These are phyloP conservation scores for Holothuria scabra DNA, from an alignment of 53 echinoderm and acorn worm genomes.

Conservation along the genomic window DNA sequence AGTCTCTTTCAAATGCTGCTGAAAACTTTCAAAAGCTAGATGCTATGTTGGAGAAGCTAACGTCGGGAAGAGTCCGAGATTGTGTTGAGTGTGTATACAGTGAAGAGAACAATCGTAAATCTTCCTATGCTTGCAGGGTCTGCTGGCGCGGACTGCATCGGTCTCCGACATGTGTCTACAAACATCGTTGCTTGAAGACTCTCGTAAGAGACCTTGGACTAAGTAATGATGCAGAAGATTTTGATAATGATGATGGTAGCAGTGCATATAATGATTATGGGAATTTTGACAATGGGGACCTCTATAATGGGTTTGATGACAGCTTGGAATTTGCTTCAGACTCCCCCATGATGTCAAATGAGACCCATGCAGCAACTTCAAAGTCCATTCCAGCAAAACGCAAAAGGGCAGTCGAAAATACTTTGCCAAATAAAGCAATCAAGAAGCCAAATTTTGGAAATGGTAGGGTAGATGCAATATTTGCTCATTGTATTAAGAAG, in stretches of 20 bases:
- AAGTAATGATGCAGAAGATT: slow-evolving; percentile 31
- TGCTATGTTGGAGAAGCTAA: slow-evolving; percentile 47
- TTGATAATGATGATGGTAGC: slow-evolving; percentile 30
- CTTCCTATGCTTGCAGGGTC: slow-evolving; percentile 29
- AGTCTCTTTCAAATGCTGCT: slow-evolving; percentile 28
- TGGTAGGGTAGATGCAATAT: slow-evolving; percentile 46
- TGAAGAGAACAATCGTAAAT: slow-evolving; percentile 15
- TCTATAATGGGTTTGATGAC: slow-evolving; percentile 29
- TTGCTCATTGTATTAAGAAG: slow-evolving; percentile 39
- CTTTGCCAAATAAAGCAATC: slow-evolving; percentile 40
- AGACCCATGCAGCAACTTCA: slow-evolving; percentile 37
- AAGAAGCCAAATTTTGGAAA: slow-evolving; percentile 45
- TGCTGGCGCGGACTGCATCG: slow-evolving; percentile 44
- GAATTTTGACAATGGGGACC: slow-evolving; percentile 24
- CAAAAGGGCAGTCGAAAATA: slow-evolving; percentile 1
- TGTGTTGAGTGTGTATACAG: slow-evolving; percentile 36
- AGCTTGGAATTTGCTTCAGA: slow-evolving; percentile 14
- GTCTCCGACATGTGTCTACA: slow-evolving; percentile 28
- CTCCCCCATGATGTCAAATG: neutral
- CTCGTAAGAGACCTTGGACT: slow-evolving; percentile 41
- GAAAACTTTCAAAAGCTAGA: slow-evolving; percentile 39
- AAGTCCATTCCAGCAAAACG: slow-evolving; percentile 47
- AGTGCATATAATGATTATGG: slow-evolving; percentile 28
- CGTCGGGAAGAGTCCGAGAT: slow-evolving; percentile 34
- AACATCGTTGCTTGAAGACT: slow-evolving; percentile 46